Conservation (phyloP, 2,113 vertebrate species). For the Ceratotherium simum region DNA sequence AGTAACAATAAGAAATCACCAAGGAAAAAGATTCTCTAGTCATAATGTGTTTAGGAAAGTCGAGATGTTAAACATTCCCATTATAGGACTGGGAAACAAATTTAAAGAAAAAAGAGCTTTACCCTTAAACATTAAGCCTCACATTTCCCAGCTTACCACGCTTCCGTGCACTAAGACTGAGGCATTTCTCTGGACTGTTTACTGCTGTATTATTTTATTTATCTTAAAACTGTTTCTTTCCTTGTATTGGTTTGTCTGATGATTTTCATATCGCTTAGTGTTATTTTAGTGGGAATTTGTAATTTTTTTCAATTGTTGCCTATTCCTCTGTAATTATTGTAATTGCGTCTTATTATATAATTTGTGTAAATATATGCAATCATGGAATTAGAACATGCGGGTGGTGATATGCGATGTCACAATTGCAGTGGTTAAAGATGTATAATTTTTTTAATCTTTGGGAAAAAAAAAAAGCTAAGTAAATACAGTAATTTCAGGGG, state of each 20-base stretch:
- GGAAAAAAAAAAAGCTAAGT: neutral
- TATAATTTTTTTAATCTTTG: conserved; percentile 60
- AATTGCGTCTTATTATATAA: conserved; percentile 63
- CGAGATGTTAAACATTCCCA: conserved; percentile 62
- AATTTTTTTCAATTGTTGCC: conserved; percentile 67
- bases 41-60: conserved; percentile 67
- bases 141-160: neutral
- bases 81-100: neutral
- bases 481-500: conserved; percentile 67
- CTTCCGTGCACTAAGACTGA: neutral
- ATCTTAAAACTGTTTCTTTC: conserved; percentile 31
- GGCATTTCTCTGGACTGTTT: neutral
- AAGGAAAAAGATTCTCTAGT: conserved; percentile 39
- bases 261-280: conserved; percentile 56
- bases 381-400: conserved; percentile 42
- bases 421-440: conserved; percentile 63
- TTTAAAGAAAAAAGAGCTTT: neutral
- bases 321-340: conserved; percentile 68
- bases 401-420: conserved; percentile 12
- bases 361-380: conserved; percentile 72
- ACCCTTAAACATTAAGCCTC: conserved; percentile 52
- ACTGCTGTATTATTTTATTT: neutral
- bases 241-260: conserved; percentile 46
- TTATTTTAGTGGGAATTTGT: conserved; percentile 66
- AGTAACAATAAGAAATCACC: conserved; percentile 72